These are phyloP conservation scores for Cryptotis parvus DNA, from an alignment of 2,113 vertebrate species.

Conservation along the genomic window DNA sequence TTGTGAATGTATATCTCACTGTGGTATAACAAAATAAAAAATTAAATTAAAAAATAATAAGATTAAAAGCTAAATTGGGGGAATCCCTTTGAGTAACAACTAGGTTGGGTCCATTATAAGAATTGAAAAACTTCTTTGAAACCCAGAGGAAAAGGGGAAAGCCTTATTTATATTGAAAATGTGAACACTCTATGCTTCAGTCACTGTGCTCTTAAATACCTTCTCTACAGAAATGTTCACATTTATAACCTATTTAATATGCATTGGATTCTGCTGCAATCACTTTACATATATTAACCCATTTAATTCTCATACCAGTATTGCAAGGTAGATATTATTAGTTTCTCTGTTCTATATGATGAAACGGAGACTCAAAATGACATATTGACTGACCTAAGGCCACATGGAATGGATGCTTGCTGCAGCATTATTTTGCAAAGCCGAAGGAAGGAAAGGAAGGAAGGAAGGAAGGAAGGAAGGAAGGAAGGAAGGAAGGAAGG, in stretches of 20 bases:
- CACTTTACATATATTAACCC: background rate
- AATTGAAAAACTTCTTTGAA: background rate
- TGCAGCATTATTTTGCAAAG: background rate
- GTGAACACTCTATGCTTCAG: background rate
- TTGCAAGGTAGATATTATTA: background rate
- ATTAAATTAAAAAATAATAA: too few species aligned
- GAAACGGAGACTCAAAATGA: background rate
- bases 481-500: too few species aligned
- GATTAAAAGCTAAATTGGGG: background rate
- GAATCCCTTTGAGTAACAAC: background rate
- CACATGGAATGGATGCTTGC: background rate
- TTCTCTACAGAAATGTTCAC: background rate
- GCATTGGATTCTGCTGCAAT: background rate
- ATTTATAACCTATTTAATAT: background rate
- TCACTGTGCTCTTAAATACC: background rate
- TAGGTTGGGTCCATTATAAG: background rate
- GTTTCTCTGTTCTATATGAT: slow-evolving; percentile 26
- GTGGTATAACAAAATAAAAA: too few species aligned
- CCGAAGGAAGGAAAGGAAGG: too few species aligned
- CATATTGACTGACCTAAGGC: background rate
- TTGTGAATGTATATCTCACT: too few species aligned
- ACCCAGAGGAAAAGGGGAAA: background rate
- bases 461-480: too few species aligned
- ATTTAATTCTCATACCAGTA: background rate
- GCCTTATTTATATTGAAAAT: slow-evolving; percentile 19